Percentiles rank a stretch among this genome's conserved stretches.
Evolutionary conservation across 2,888 invertebrate species (phyloP).

Genomic region (Toxonevra muliebris): DNA sequence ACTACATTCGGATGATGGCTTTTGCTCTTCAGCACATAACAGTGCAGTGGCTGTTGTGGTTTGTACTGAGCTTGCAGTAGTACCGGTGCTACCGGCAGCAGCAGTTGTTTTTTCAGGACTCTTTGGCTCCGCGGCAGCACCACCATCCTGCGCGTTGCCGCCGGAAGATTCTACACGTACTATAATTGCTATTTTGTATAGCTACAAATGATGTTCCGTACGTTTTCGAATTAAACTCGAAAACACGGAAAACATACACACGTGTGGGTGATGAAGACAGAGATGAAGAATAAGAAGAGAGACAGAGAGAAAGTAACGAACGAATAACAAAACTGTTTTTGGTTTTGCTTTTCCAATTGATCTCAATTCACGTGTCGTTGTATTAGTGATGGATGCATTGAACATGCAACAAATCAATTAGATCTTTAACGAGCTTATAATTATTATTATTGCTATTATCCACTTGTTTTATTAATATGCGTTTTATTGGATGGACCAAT

Average conservation of each 20-base stretch:
- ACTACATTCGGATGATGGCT: slow-evolving; percentile 19
- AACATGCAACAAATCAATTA: too few relatives aligned
- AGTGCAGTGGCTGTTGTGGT: slow-evolving; percentile 34
- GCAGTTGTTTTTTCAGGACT: slow-evolving; percentile 39
- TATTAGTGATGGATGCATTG: too few relatives aligned
- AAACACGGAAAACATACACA: slow-evolving; percentile 37
- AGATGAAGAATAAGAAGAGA: neutral
- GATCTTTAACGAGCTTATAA: too few relatives aligned
- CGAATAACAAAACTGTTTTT: too few relatives aligned
- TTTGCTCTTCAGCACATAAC: slow-evolving; percentile 24
- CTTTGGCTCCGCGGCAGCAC: slow-evolving; percentile 43
- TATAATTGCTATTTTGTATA: slow-evolving; percentile 56
- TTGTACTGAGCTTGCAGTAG: slow-evolving; percentile 32
- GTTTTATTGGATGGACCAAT: too few relatives aligned
- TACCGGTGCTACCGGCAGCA: slow-evolving; percentile 39
- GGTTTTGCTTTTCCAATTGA: too few relatives aligned
- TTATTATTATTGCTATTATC: too few relatives aligned
- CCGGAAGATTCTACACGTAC: slow-evolving; percentile 56
- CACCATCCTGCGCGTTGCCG: slow-evolving; percentile 54
- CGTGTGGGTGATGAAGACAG: neutral
- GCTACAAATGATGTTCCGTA: slow-evolving; percentile 38
- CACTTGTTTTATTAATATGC: too few relatives aligned
- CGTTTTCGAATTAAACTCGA: slow-evolving; percentile 40
- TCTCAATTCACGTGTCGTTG: too few relatives aligned
- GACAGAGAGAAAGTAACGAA: too few relatives aligned